Conservation (phyloP, 2,113 vertebrate genomes). For the Cinclus mexicanus region DNA sequence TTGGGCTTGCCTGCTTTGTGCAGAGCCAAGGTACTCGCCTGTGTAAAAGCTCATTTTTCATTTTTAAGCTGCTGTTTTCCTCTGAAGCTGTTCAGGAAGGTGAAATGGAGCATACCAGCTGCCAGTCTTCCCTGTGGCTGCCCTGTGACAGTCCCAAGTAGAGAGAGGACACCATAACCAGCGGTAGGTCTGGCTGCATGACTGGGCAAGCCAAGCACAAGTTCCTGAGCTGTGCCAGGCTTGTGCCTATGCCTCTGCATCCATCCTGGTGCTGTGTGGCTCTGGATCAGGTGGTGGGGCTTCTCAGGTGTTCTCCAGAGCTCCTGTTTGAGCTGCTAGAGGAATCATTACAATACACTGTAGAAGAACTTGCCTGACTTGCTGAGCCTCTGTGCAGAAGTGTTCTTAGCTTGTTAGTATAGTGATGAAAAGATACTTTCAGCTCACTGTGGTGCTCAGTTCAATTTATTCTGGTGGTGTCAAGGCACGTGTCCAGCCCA, state of each 20-base stretch:
- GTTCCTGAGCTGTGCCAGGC: neutral
- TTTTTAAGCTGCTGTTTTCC: neutral
- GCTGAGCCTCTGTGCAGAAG: neutral
- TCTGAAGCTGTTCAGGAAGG: neutral
- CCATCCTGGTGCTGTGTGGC: neutral
- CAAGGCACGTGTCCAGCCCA: neutral
- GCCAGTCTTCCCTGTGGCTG: neutral
- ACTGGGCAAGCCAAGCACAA: accelerated
- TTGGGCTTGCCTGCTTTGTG: neutral
- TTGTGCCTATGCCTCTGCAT: neutral
- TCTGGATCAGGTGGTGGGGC: neutral
- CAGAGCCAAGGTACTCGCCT: neutral
- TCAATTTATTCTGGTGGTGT: neutral
- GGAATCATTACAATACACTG: neutral
- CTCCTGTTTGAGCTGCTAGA: neutral
- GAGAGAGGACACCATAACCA: neutral
- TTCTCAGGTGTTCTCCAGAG: neutral
- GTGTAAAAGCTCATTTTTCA: neutral
- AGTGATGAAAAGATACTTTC: neutral
- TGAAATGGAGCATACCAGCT: neutral
- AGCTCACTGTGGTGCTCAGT: neutral
- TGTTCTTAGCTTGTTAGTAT: neutral
- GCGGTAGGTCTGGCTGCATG: neutral
- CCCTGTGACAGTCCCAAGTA: neutral
- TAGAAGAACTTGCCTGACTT: neutral